A percentile compares a stretch with the other conserved stretches of the same genome.
These are phyloP conservation scores for Oxyruncus cristatus DNA, from an alignment of 2,113 vertebrate genomes.

Conservation along the genomic window DNA sequence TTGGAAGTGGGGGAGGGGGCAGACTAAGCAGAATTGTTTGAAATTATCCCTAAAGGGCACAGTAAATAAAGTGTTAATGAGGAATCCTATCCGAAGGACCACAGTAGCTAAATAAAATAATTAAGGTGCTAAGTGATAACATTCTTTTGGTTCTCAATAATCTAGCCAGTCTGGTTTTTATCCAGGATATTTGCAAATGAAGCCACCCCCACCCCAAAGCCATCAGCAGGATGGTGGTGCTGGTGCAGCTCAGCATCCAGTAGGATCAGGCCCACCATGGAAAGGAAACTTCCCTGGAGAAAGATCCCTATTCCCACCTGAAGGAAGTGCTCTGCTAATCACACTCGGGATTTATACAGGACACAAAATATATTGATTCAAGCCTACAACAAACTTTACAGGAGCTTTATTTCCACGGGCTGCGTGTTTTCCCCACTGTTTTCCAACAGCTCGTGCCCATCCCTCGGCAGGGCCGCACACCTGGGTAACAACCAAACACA, in stretches of 20 bases:
- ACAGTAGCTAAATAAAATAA: conserved; percentile 65
- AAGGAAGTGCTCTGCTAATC: neutral
- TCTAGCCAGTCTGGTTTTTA: conserved; percentile 15
- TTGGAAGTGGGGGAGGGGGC: neutral
- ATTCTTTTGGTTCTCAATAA: conserved; percentile 52
- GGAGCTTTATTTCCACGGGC: conserved; percentile 8
- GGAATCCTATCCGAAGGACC: conserved; percentile 62
- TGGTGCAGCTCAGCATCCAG: neutral
- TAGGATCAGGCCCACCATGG: neutral
- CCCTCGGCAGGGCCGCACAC: neutral
- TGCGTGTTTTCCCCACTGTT: neutral
- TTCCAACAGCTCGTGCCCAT: neutral
- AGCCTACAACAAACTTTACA: neutral
- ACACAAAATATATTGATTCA: neutral
- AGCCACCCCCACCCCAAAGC: neutral
- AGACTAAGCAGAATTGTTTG: conserved; percentile 54
- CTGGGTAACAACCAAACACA: neutral
- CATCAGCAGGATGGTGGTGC: neutral
- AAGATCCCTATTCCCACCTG: neutral
- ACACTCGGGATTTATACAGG: neutral
- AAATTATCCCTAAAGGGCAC: conserved; percentile 69
- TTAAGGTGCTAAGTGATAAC: conserved; percentile 63
- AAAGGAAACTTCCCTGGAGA: neutral
- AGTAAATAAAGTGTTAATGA: conserved; percentile 70
- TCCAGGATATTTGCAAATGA: conserved; percentile 65